These are phyloP conservation scores for Antedon mediterranea DNA, from an alignment of 53 echinoderm and acorn worm genomes.

Conservation along the genomic window DNA sequence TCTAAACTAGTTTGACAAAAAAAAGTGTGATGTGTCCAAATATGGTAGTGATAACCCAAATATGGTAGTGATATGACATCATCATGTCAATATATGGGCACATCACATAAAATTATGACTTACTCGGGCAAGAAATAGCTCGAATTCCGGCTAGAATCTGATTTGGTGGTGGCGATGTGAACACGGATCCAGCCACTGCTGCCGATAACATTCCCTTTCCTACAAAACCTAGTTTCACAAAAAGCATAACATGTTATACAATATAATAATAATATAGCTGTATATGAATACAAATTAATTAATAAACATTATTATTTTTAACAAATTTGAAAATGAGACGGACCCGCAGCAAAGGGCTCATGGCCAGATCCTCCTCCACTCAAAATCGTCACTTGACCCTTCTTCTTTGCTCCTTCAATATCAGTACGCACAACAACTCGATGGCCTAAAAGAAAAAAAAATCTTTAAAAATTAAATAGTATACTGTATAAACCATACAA, in stretches of 20 bases:
- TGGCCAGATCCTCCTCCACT: conserved; percentile 45
- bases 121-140: conserved; percentile 34
- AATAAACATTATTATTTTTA: too few species aligned
- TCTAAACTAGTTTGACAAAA: too few species aligned
- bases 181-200: conserved; percentile 28
- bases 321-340: too few species aligned
- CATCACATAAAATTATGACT: too few species aligned
- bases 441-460: conserved; percentile 15
- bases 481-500: neutral
- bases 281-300: too few species aligned
- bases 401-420: conserved; percentile 18
- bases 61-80: too few species aligned
- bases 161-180: conserved; percentile 40
- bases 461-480: too few species aligned
- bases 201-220: conserved; percentile 37
- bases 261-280: too few species aligned
- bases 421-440: conserved; percentile 31
- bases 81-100: too few species aligned
- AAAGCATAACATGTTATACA: too few species aligned
- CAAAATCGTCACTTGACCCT: conserved; percentile 31
- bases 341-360: conserved; percentile 44
- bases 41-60: too few species aligned
- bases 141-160: conserved; percentile 33
- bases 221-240: conserved; percentile 20
- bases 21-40: too few species aligned